Conservation (phyloP, 2,797 vertebrate species). For the Galago senegalensis region DNA sequence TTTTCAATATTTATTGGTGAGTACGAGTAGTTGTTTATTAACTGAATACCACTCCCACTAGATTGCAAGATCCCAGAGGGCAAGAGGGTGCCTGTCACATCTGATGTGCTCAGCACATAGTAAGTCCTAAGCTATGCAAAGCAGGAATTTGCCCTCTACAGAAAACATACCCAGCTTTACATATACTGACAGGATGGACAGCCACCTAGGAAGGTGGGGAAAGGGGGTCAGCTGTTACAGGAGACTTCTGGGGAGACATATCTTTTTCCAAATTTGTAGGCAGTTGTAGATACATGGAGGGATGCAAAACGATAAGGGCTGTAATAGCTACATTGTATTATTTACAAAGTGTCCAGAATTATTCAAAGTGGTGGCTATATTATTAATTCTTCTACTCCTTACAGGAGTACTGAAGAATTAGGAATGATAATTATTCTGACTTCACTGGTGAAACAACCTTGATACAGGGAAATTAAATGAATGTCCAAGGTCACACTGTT, state of each 20-base stretch:
- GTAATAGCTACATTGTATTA: no score
- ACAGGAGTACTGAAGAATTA: not conserved
- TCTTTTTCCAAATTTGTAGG: not conserved
- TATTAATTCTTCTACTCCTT: not conserved
- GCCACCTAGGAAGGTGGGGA: fast-evolving
- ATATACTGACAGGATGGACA: fast-evolving
- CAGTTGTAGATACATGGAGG: not conserved
- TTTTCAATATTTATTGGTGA: not conserved
- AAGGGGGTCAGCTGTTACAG: no score
- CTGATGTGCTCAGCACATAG: not conserved
- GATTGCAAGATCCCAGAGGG: not conserved
- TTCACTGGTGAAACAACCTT: not conserved
- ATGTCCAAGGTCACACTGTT: not conserved
- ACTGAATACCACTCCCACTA: not conserved
- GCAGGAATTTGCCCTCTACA: fast-evolving
- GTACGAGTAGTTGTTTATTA: not conserved
- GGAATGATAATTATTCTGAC: not conserved
- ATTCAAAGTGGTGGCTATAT: fast-evolving
- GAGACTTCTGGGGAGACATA: not conserved
- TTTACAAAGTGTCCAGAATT: not conserved
- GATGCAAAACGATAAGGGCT: not conserved
- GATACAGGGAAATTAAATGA: not conserved
- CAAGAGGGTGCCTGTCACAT: not conserved
- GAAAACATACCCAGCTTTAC: not conserved
- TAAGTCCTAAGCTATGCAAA: not conserved